Evolutionary conservation across 2,888 invertebrate species (phyloP), one percentile per base, ranked within the genome.

Genomic region (Busseola fusca): DNA sequence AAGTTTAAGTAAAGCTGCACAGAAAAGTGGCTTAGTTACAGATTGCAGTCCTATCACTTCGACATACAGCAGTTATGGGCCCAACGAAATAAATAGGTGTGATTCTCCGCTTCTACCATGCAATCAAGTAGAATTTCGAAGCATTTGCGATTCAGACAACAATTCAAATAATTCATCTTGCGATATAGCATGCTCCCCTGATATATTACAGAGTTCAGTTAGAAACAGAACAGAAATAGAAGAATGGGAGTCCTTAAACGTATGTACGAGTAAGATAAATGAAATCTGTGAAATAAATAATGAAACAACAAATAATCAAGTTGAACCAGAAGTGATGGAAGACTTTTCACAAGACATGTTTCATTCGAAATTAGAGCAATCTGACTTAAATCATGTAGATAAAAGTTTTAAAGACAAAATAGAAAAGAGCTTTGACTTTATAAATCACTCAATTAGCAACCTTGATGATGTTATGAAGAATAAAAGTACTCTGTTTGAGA

Each of bases 391-490:
- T 84, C 78, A 86, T 78, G 80, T 87, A 18, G 81, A 84, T 42
- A 85, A 84, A 64, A 80, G 71, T 54, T 85, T 83, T 34, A 83
- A 77, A 72, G 78, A 87, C 1, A 74, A 85, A 62, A 74, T 83
- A 78, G 92, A 90, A 83, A 91, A 91, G 85, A 95, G 92, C 87
- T 96, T 96, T 90, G 91, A 96, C 83, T 87, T 92, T 57, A 89
- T 96, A 42, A 96, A 96, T 90, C 91, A 95, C 70, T 95, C 96
- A 10, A 96, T 97, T 82, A 93, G 91, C 86, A 91, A 93, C 57
- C 88, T 96, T 78, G 69, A 84, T 71, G 88, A 92, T 80, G 83
- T 87, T 54, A 83, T 88, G 42, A 86, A 91, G 71, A 85, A 90
- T 71, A 88, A 82, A 74, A 90, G 88, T 74, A 82, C 76, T 57